Conservation (phyloP, 1,140 invertebrate genomes). For the Nephotettix cincticeps region DNA sequence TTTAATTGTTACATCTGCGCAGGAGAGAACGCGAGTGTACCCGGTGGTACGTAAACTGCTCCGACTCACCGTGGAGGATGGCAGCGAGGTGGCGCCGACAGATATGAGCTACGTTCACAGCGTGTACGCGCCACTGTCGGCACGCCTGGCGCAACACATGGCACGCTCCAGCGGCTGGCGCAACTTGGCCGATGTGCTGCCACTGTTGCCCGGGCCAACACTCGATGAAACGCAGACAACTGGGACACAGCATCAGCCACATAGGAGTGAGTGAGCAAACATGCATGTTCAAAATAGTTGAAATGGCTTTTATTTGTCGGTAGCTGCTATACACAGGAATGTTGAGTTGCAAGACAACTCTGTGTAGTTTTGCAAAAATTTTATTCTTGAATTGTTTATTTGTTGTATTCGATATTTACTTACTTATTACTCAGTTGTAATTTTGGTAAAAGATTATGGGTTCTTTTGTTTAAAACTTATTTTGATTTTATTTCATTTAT, state of each 20-base stretch:
- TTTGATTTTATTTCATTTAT: too few species aligned
- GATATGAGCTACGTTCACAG: slow-evolving; percentile 94
- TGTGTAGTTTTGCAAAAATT: too few species aligned
- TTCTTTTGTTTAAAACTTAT: too few species aligned
- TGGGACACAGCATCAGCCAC: slow-evolving; percentile 36
- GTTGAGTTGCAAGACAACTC: too few species aligned
- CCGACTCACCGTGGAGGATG: slow-evolving; percentile 82
- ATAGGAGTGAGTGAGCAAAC: slow-evolving; percentile 31
- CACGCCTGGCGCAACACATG: slow-evolving; percentile 84
- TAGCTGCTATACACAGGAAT: too few species aligned
- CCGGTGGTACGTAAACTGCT: slow-evolving; percentile 60
- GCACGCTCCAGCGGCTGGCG: slow-evolving; percentile 81
- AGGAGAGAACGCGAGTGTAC: slow-evolving; percentile 47
- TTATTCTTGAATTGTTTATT: too few species aligned
- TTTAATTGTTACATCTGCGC: too few species aligned
- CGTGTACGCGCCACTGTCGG: slow-evolving; percentile 92
- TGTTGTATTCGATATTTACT: too few species aligned
- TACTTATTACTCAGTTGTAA: too few species aligned
- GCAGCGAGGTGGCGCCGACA: slow-evolving; percentile 77
- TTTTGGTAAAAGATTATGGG: too few species aligned
- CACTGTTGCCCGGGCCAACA: slow-evolving; percentile 61
- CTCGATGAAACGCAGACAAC: slow-evolving; percentile 55
- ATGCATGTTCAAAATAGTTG: too few species aligned
- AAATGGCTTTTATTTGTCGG: too few species aligned
- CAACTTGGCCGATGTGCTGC: slow-evolving; percentile 65